Base-by-base conservation (phyloP, 2,113 vertebrate genomes). In the Gymnarchus niloticus region DNA sequence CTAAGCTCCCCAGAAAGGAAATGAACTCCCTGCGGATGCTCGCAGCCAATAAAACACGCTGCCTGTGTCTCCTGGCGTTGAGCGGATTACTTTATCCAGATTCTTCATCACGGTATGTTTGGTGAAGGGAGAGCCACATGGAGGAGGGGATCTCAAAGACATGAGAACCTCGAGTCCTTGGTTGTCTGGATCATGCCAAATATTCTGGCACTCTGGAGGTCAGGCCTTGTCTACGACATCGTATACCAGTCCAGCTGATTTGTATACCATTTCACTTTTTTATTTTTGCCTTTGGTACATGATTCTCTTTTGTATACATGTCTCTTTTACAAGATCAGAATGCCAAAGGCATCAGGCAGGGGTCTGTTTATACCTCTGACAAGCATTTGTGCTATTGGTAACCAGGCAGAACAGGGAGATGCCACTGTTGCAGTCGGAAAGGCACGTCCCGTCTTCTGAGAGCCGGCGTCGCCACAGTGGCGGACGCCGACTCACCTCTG, bases 1-100 rank as follows among this genome's bases (percentile, higher is more conserved):
- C 85, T 88, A 44, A 84, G 88, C 90, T 92, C 89, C 88, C 87
- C 88, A 69, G 83, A 89, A 89, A 85, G 87, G 91, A 92, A 93
- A 91, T 90, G 37, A 91, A 87, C 80, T 91, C 92, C 90, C 91
- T 61, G 88, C 88, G 90, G 91, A 92, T 83, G 73, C 28, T 85
- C n/a, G 7, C 23, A 86, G 23, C 78, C n/a, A 83, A 83, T 86
- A 56, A 69, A 51, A 69, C 33, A 33, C 5, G 6, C 41, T 56
- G 28, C 14, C 44, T 49, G 33, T 49, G 57, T 65, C 54, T 86
- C 23, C 57, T 21, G 17, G 46, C 19, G 9, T 78, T 81, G 49
- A 56, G 51, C 73, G 49, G 56, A 69, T 56, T 51, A 83, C 80
- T 73, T 44, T 28, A 49, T 57, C 37, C 76, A 17, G n/a, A 65